A percentile compares a stretch with the other conserved stretches of the same genome.
These are phyloP conservation scores for Sphinx pinastri DNA, from an alignment of 2,888 invertebrate genomes.

Conservation along the genomic window DNA sequence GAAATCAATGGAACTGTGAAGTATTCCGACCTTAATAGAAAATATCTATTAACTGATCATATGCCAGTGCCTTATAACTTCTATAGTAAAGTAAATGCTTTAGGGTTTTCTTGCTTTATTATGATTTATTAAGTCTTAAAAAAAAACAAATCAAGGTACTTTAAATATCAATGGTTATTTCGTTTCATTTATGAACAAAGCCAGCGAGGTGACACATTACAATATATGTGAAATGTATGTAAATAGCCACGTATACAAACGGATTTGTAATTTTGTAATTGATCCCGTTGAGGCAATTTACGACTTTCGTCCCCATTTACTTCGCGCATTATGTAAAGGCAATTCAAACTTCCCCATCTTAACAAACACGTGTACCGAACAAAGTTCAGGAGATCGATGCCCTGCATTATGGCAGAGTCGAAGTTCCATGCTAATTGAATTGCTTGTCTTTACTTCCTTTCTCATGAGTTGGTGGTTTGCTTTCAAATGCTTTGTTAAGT, in stretches of 20 bases:
- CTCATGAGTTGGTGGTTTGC: slow-evolving; percentile 15
- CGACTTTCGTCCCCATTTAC: slow-evolving; percentile 22
- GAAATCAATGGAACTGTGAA: too few relatives aligned
- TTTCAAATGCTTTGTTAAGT: slow-evolving; percentile 1
- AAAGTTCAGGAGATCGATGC: slow-evolving; percentile 18
- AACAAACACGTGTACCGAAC: slow-evolving; percentile 22
- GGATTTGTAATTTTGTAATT: slow-evolving; percentile 22
- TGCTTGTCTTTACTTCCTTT: slow-evolving; percentile 20
- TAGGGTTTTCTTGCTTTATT: too few relatives aligned
- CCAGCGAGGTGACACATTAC: neutral
- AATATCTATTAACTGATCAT: too few relatives aligned
- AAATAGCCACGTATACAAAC: slow-evolving; percentile 7
- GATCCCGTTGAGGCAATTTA: slow-evolving; percentile 18
- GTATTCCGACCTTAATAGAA: too few relatives aligned
- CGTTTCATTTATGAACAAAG: too few relatives aligned
- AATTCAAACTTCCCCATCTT: slow-evolving; percentile 24
- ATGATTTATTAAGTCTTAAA: too few relatives aligned
- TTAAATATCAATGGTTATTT: too few relatives aligned
- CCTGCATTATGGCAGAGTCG: slow-evolving; percentile 14
- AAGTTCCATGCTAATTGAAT: slow-evolving; percentile 23
- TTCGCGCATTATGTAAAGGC: slow-evolving; percentile 22
- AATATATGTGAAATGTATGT: neutral
- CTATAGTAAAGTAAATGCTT: too few relatives aligned
- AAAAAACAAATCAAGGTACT: too few relatives aligned
- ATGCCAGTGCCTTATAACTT: too few relatives aligned